Conservation (phyloP, 2,888 invertebrate species). For the Galeruca laticollis region DNA sequence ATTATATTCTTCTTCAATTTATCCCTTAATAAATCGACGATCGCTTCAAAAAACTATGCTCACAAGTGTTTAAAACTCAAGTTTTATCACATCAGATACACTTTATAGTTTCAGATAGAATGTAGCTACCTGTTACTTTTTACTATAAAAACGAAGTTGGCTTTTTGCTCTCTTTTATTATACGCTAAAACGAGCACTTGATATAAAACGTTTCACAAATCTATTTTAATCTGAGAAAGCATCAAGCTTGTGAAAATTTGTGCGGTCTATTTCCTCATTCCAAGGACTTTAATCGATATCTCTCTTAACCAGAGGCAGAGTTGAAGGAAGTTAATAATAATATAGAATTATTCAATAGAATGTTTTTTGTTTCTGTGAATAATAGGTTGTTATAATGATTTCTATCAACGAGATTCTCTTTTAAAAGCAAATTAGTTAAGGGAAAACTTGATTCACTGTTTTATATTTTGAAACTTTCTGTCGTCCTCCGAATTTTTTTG, state of each 20-base stretch:
- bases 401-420: too few species aligned
- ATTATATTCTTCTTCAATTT: neutral
- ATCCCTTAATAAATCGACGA: neutral
- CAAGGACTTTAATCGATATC: slow-evolving; percentile 8
- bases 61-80: neutral
- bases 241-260: slow-evolving; percentile 7
- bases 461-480: too few species aligned
- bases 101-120: neutral
- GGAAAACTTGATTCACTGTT: too few species aligned
- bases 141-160: slow-evolving; percentile 48
- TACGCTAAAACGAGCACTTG: slow-evolving; percentile 12
- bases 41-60: neutral
- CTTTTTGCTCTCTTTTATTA: slow-evolving; percentile 38
- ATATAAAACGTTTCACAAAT: slow-evolving; percentile 31
- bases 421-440: too few species aligned
- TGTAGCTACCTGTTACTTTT: slow-evolving; percentile 12
- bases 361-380: too few species aligned
- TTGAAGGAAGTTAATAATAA: neutral
- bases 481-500: too few species aligned
- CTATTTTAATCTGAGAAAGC: slow-evolving; percentile 28
- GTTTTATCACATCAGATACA: neutral
- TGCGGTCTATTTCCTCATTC: slow-evolving; percentile 25
- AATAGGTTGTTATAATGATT: too few species aligned
- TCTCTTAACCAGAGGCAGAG: neutral
- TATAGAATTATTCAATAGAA: neutral